Percentiles rank a stretch among this genome's conserved stretches.
phyloP scores from a whole-genome alignment of 2,113 vertebrate species.

The Thymallus thymallus region DNA sequence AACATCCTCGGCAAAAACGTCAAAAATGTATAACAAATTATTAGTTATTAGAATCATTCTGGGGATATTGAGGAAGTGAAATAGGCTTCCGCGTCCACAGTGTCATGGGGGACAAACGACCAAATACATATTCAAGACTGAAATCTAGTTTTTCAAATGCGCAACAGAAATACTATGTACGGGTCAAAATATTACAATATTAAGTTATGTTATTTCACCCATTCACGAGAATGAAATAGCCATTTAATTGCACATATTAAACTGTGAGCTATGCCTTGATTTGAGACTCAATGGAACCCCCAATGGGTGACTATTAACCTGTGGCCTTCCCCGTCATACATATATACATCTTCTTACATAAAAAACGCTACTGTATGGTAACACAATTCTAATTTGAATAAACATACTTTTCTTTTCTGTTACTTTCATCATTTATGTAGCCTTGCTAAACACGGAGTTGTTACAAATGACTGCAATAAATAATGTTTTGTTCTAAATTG shows the following conservation, averaged over 20 bases:
- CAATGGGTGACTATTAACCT: slow-evolving; percentile 27
- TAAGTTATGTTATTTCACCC: slow-evolving; percentile 9
- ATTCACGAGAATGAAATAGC: slow-evolving; percentile 43
- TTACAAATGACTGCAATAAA: not conserved
- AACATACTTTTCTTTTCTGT: slow-evolving; percentile 7
- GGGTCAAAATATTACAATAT: too few species aligned
- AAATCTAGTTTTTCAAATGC: not conserved
- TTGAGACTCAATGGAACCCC: slow-evolving; percentile 40
- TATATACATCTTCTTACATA: slow-evolving; percentile 32
- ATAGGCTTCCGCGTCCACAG: too few species aligned
- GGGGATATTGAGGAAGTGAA: too few species aligned
- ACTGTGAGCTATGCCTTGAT: slow-evolving; percentile 27
- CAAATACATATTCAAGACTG: too few species aligned
- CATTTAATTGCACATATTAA: slow-evolving; percentile 44
- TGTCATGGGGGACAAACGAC: too few species aligned
- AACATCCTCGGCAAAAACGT: too few species aligned
- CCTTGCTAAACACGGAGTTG: not conserved
- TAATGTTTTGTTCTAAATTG: slow-evolving; percentile 5
- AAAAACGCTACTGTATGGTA: slow-evolving; percentile 39
- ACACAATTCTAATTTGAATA: slow-evolving; percentile 26
- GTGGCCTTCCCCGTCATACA: slow-evolving; percentile 60
- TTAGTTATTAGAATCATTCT: too few species aligned
- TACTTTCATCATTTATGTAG: not conserved
- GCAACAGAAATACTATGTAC: too few species aligned
- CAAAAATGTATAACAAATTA: too few species aligned